Percentiles rank a stretch among this genome's conserved stretches.
phyloP scores from a whole-genome alignment of 2,113 vertebrate species.

The Hemiscyllium ocellatum region DNA sequence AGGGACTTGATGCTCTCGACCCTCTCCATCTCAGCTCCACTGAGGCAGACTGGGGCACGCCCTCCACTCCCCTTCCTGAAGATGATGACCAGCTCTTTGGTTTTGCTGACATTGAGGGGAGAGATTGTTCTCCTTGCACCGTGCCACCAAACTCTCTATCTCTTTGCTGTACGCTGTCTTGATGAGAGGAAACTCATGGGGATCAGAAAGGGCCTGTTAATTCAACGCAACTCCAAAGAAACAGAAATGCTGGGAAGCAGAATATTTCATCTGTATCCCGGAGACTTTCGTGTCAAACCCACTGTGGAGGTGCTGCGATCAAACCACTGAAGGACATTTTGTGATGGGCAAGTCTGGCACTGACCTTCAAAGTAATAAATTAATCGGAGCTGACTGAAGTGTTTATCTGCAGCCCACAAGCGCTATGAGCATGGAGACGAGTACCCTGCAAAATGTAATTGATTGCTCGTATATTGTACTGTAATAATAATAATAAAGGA shows the following conservation, averaged over 20 bases:
- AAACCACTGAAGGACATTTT: not conserved
- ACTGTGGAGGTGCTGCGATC: not conserved
- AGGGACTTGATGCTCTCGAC: too few relatives aligned
- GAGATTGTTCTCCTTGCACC: too few relatives aligned
- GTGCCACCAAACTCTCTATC: too few relatives aligned
- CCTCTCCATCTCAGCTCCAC: too few relatives aligned
- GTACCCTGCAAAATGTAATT: constrained; percentile 27
- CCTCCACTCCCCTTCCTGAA: too few relatives aligned
- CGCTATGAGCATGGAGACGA: constrained; percentile 7
- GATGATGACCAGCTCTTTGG: too few relatives aligned
- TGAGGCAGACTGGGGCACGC: too few relatives aligned
- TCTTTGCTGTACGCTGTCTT: too few relatives aligned
- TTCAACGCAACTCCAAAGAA: not conserved
- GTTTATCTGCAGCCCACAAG: constrained; percentile 6
- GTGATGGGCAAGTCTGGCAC: not conserved
- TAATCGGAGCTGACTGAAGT: not conserved
- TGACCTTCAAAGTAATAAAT: constrained; percentile 25
- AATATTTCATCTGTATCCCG: too few relatives aligned
- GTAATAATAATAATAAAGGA: constrained; percentile 23
- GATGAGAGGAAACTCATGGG: not conserved
- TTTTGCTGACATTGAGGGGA: too few relatives aligned
- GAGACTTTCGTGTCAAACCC: not conserved
- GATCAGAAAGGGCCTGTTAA: not conserved
- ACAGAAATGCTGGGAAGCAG: not conserved
- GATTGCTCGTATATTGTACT: not conserved